phyloP scores from a whole-genome alignment of 2,113 vertebrate species.

The Melanotaenia duboulayi region DNA sequence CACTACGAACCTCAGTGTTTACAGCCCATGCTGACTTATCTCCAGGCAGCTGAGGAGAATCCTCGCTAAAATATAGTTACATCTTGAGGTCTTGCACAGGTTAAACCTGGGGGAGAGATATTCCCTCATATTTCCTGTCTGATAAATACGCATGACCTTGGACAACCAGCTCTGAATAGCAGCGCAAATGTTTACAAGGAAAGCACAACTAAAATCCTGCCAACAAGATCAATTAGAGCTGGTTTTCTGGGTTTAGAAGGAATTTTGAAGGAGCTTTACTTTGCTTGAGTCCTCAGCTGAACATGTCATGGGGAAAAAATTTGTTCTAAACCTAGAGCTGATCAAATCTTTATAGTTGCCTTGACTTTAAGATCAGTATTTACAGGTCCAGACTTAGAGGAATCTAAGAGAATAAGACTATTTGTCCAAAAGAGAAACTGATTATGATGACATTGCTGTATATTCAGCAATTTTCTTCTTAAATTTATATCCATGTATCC shows the following conservation, averaged over 20 bases:
- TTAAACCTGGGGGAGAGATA: conserved; percentile 41
- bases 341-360: neutral
- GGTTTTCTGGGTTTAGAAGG: neutral
- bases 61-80: conserved; percentile 22
- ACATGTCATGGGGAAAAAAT: neutral
- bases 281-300: neutral
- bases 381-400: neutral
- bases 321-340: neutral
- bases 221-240: conserved; percentile 33
- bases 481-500: neutral
- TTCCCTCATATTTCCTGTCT: conserved; percentile 41
- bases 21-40: neutral
- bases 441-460: neutral
- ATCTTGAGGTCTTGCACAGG: conserved; percentile 36
- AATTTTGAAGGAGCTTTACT: conserved; percentile 1
- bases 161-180: conserved; percentile 40
- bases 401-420: neutral
- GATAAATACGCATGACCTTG: conserved; percentile 51
- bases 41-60: conserved; percentile 10
- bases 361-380: neutral
- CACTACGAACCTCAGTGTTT: conserved; percentile 14
- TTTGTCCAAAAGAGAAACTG: neutral
- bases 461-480: neutral
- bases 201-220: conserved; percentile 35
- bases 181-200: conserved; percentile 39